A percentile compares a stretch with the other conserved stretches of the same genome.
phyloP scores from a whole-genome alignment of 2,797 vertebrate species.

The Sciurus carolinensis region DNA sequence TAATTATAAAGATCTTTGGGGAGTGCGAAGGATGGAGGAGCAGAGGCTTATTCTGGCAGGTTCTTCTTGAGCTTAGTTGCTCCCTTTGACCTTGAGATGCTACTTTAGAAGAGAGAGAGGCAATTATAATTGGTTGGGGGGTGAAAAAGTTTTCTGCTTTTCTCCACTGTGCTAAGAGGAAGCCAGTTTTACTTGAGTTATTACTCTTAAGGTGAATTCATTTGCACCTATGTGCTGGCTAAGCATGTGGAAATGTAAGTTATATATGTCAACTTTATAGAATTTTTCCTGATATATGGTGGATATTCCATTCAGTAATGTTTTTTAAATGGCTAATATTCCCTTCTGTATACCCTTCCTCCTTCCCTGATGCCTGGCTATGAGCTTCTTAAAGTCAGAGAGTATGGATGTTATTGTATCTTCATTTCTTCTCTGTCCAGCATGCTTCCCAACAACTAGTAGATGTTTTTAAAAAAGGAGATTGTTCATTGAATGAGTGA shows the following conservation, averaged over 20 bases:
- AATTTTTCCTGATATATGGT: not conserved
- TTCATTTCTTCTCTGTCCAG: not conserved
- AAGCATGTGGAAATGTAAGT: constrained; percentile 8
- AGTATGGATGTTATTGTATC: not conserved
- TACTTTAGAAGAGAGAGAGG: not conserved
- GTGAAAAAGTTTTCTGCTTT: not conserved
- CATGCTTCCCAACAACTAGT: constrained; percentile 20
- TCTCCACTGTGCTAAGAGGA: not conserved
- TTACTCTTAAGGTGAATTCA: constrained; percentile 45
- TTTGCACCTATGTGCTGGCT: not conserved
- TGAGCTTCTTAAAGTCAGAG: not conserved
- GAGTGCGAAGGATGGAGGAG: not conserved
- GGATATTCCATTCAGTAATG: not conserved
- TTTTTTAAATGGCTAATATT: not conserved
- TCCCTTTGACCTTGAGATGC: not conserved
- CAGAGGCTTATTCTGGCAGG: not conserved
- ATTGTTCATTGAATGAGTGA: constrained; percentile 14
- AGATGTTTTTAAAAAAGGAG: not conserved
- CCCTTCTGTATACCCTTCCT: not conserved
- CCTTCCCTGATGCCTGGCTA: not conserved
- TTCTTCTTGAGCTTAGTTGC: not conserved
- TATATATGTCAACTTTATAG: not conserved
- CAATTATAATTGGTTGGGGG: not conserved
- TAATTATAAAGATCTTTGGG: not conserved
- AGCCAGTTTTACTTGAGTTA: constrained; percentile 23